Percentiles rank a stretch among this genome's conserved stretches.
These are phyloP conservation scores for Daboia siamensis DNA, from an alignment of 2,113 vertebrate species.

Conservation along the genomic window DNA sequence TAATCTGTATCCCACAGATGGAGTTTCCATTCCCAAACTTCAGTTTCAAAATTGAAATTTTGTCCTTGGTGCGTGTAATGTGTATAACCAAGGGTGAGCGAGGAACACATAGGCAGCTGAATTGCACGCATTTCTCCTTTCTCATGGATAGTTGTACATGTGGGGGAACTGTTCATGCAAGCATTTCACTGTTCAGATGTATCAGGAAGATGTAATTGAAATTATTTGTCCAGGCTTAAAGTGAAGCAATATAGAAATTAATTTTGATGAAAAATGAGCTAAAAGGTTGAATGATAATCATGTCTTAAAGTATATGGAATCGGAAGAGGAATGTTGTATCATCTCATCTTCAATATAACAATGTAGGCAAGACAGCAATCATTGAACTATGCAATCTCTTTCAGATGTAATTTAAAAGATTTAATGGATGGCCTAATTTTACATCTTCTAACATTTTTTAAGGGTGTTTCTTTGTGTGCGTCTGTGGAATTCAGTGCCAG, in stretches of 20 bases:
- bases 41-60: background rate
- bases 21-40: background rate
- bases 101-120: background rate
- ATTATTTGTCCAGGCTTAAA: no score
- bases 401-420: background rate
- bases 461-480: conserved; percentile 14
- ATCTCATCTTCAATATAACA: no score
- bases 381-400: conserved; percentile 23
- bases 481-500: conserved; percentile 6
- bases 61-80: background rate
- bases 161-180: background rate
- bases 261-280: no score
- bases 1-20: background rate
- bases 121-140: background rate
- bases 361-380: background rate
- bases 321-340: no score
- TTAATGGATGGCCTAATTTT: conserved; percentile 23
- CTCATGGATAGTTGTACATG: background rate
- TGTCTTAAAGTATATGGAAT: no score
- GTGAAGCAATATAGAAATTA: no score
- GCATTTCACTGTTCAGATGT: background rate
- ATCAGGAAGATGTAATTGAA: no score
- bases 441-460: conserved; percentile 46
- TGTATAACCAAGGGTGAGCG: background rate
- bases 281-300: no score